These are phyloP conservation scores for Drosophila prolongata DNA, from an alignment of 2,888 invertebrate species.

Conservation along the genomic window DNA sequence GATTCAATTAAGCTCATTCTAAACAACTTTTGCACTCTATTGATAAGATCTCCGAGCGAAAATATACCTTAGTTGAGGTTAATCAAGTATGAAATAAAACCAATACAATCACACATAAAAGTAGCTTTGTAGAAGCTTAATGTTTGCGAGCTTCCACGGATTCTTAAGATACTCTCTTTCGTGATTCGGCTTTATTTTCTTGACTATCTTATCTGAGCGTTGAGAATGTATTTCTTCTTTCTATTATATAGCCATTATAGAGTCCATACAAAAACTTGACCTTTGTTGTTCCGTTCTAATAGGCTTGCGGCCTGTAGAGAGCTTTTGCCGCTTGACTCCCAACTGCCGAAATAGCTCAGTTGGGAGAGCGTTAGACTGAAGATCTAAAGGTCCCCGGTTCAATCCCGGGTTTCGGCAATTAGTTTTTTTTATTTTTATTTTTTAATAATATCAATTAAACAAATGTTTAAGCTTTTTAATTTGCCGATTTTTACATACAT, in stretches of 20 bases:
- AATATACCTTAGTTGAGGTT: not conserved
- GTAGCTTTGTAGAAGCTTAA: not conserved
- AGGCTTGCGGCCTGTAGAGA: not conserved
- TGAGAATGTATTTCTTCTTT: not conserved
- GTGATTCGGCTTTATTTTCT: no score
- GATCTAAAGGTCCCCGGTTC: slow-evolving; percentile 91
- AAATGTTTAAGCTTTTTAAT: no score
- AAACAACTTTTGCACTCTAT: not conserved
- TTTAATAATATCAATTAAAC: not conserved
- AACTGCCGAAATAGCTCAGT: slow-evolving; percentile 91
- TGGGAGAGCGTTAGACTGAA: slow-evolving; percentile 93
- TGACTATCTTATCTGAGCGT: not conserved
- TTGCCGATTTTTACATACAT: no score
- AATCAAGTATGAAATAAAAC: not conserved
- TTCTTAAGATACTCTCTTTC: not conserved
- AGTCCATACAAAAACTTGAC: not conserved
- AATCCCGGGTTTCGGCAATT: slow-evolving; percentile 89
- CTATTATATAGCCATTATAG: not conserved
- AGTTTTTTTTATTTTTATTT: slow-evolving; percentile 4
- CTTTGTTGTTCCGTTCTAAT: not conserved
- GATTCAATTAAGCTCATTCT: slow-evolving; percentile 1
- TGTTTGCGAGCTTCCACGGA: not conserved
- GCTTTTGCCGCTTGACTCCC: not conserved
- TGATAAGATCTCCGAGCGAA: not conserved
- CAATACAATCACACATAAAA: not conserved